A percentile compares a stretch with the other conserved stretches of the same genome.
Evolutionary conservation across 2,797 vertebrate species (phyloP).

Genomic region (Sebastes reedi): DNA sequence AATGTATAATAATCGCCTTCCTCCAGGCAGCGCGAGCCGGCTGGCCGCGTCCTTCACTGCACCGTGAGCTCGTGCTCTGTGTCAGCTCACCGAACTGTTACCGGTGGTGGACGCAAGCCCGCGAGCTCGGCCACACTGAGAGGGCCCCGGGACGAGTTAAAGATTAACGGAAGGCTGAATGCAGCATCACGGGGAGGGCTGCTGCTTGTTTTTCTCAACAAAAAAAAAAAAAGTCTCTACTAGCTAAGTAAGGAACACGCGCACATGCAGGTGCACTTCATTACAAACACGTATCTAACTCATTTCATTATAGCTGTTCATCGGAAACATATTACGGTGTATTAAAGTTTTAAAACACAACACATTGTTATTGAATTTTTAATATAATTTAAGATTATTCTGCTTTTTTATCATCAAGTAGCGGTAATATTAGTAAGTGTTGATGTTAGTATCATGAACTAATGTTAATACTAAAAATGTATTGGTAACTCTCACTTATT

Average conservation of each 20-base stretch:
- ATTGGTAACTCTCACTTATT: neutral
- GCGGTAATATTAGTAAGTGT: neutral
- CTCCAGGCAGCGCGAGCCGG: conserved; percentile 16
- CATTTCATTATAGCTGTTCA: neutral
- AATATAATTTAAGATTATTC: neutral
- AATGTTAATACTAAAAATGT: neutral
- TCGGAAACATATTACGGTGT: neutral
- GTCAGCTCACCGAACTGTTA: conserved; percentile 59
- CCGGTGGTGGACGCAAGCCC: conserved; percentile 21
- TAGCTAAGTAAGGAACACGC: neutral
- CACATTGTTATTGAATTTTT: neutral
- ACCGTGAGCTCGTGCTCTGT: conserved; percentile 46
- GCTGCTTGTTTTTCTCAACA: neutral
- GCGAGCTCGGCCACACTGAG: neutral
- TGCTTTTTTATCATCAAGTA: too few species aligned
- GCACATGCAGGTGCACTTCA: neutral
- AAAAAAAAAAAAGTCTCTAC: neutral
- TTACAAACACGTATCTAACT: neutral
- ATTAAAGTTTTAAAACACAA: neutral
- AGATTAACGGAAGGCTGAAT: conserved; percentile 53
- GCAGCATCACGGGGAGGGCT: conserved; percentile 15
- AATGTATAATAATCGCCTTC: conserved; percentile 42
- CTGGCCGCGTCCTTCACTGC: conserved; percentile 60
- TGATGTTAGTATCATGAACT: too few species aligned
- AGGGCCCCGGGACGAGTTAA: conserved; percentile 52